Evolutionary conservation across 2,797 vertebrate species (phyloP).

Genomic region (Ficedula albicollis): DNA sequence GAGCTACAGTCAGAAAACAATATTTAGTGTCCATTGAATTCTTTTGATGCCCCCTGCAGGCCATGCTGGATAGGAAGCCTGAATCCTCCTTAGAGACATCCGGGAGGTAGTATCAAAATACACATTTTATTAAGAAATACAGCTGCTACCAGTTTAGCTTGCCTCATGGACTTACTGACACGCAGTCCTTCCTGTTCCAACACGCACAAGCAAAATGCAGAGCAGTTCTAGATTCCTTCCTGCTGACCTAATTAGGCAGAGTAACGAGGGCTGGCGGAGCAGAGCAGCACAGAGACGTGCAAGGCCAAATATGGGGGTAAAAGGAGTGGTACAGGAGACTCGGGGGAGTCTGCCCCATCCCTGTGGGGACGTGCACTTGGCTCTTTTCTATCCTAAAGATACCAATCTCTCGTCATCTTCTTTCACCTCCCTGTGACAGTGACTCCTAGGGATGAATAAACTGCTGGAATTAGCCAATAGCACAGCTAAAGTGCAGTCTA

Average conservation of each 20-base stretch:
- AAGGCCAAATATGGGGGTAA: neutral
- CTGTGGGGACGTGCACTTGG: neutral
- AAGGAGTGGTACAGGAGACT: rapidly evolving
- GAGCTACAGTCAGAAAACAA: neutral
- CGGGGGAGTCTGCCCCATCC: neutral
- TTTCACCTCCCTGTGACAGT: rapidly evolving
- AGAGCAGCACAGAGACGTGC: neutral
- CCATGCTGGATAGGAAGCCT: neutral
- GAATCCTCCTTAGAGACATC: neutral
- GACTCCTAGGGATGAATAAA: neutral
- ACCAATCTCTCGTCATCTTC: rapidly evolving
- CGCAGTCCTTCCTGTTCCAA: neutral
- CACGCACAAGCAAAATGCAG: neutral
- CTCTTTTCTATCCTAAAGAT: neutral
- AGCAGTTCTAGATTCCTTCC: neutral
- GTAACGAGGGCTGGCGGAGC: neutral
- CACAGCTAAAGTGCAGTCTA: rapidly evolving
- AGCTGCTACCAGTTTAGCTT: neutral
- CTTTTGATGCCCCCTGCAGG: constrained; percentile 73
- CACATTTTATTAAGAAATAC: neutral
- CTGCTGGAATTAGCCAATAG: neutral
- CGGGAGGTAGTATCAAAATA: neutral
- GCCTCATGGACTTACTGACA: neutral
- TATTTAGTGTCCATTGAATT: neutral
- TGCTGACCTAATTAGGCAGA: neutral